phyloP scores from a whole-genome alignment of 92 coral and sea anemone genomes.

The Zoanthus solanderi region DNA sequence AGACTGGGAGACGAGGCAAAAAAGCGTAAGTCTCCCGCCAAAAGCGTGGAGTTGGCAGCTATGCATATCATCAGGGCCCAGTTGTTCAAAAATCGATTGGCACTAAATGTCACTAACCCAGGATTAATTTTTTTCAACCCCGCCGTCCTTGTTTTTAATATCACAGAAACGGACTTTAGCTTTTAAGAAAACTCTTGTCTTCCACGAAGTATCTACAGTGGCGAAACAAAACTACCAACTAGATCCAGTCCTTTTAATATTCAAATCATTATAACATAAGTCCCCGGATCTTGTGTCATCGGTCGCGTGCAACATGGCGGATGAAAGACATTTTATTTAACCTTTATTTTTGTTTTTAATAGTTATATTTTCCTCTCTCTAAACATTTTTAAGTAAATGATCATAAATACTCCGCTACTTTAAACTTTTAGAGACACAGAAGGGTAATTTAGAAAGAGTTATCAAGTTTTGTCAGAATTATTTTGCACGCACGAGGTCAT shows the following conservation, averaged over 20 bases:
- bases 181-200: too few relatives aligned
- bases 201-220: too few relatives aligned
- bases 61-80: too few relatives aligned
- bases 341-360: not conserved
- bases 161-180: too few relatives aligned
- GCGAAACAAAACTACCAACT: not conserved
- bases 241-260: not conserved
- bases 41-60: too few relatives aligned
- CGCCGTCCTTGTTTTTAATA: too few relatives aligned
- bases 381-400: not conserved
- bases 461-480: not conserved
- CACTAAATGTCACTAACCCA: too few relatives aligned
- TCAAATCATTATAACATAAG: not conserved
- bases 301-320: slow-evolving; percentile 16
- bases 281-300: slow-evolving; percentile 13
- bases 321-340: not conserved
- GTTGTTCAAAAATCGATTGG: too few relatives aligned
- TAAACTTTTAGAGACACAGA: not conserved
- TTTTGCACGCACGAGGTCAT: not conserved
- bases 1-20: too few relatives aligned
- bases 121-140: too few relatives aligned
- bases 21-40: too few relatives aligned
- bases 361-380: too few relatives aligned
- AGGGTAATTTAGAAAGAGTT: not conserved
- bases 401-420: not conserved